These are phyloP conservation scores for Trogon melanurus DNA, from an alignment of 2,113 vertebrate species.

Conservation along the genomic window DNA sequence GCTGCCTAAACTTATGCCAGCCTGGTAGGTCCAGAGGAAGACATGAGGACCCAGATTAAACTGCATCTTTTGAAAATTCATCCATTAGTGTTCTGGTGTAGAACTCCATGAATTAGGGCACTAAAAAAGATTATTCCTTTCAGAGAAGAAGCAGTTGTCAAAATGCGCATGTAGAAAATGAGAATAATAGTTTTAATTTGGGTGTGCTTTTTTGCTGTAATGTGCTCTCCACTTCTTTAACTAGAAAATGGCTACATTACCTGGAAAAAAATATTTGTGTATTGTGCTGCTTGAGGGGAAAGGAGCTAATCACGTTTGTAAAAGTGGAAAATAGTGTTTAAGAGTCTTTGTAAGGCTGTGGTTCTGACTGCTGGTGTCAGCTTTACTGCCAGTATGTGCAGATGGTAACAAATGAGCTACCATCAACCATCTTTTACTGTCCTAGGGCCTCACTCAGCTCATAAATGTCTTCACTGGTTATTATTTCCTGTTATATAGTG, in stretches of 20 bases:
- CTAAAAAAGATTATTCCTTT: not conserved
- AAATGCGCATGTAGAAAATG: not conserved
- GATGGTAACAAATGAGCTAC: not conserved
- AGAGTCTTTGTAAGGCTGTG: not conserved
- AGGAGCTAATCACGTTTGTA: not conserved
- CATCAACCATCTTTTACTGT: not conserved
- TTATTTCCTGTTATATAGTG: conserved; percentile 18
- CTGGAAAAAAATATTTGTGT: not conserved
- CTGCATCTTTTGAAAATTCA: not conserved
- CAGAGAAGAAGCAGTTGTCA: not conserved
- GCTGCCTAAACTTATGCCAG: not conserved
- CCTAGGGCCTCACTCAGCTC: not conserved
- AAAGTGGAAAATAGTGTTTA: not conserved
- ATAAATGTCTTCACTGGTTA: not conserved
- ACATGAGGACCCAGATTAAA: not conserved
- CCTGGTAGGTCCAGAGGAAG: not conserved
- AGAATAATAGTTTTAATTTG: not conserved
- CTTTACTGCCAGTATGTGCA: not conserved
- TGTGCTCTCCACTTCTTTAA: not conserved
- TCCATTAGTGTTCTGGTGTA: not conserved
- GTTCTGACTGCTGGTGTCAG: not conserved
- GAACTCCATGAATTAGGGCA: not conserved
- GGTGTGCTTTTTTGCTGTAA: not conserved
- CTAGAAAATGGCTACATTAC: not conserved
- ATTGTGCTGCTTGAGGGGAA: not conserved